phyloP scores from a whole-genome alignment of 2,888 invertebrate genomes.

The Melanargia galathea region DNA sequence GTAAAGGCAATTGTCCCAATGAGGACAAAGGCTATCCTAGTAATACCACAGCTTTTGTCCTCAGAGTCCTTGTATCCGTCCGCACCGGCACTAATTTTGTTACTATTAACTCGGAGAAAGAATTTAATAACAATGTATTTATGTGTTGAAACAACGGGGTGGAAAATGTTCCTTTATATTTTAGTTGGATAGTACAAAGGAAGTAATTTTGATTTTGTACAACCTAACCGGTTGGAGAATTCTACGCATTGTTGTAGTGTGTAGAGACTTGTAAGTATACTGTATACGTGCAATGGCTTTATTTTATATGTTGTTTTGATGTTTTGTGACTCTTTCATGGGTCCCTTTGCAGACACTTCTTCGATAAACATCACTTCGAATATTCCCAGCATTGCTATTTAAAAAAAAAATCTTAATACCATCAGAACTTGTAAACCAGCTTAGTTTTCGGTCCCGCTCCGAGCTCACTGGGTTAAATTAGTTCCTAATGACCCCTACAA shows the following conservation, averaged over 20 bases:
- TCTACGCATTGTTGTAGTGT: not conserved
- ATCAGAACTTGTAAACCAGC: no score
- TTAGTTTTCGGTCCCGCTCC: no score
- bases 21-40: no score
- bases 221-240: slow-evolving; percentile 2
- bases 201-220: slow-evolving; percentile 7
- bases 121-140: slow-evolving; percentile 14
- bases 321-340: not conserved
- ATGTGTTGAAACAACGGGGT: not conserved
- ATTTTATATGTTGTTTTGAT: not conserved
- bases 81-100: not conserved
- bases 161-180: slow-evolving; percentile 6
- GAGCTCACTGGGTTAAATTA: no score
- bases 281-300: not conserved
- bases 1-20: no score
- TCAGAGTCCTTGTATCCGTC: not conserved
- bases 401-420: no score
- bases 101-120: not conserved
- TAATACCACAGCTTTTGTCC: not conserved
- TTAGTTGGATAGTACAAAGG: slow-evolving; percentile 1
- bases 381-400: no score
- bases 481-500: no score
- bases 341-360: not conserved
- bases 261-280: not conserved
- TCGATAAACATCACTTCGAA: no score